Percentiles rank a stretch among this genome's conserved stretches.
phyloP scores from a whole-genome alignment of 2,113 vertebrate genomes.

The Struthio camelus region DNA sequence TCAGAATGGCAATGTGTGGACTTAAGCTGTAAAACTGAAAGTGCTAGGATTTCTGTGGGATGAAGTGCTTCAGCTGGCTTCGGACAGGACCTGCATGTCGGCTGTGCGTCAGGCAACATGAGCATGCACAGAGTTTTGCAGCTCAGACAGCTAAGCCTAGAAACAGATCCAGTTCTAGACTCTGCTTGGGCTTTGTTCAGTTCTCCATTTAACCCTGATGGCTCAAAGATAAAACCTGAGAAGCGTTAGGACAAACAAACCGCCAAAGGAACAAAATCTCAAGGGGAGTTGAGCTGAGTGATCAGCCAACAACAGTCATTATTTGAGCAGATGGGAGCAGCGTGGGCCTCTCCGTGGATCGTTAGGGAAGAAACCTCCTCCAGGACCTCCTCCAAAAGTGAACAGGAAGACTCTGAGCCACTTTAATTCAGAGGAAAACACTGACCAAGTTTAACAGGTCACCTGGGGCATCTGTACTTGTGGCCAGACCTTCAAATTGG shows the following conservation, averaged over 20 bases:
- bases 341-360: neutral
- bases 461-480: neutral
- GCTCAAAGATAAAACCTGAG: neutral
- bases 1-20: neutral
- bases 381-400: neutral
- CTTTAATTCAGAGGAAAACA: neutral
- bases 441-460: neutral
- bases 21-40: neutral
- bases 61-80: neutral
- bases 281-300: neutral
- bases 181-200: neutral
- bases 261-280: neutral
- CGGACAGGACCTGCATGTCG: neutral
- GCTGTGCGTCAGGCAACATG: rapidly evolving
- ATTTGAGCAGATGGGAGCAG: neutral
- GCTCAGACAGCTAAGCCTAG: neutral
- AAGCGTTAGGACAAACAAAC: neutral
- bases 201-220: neutral
- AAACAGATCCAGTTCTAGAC: neutral
- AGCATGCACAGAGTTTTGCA: neutral
- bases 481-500: neutral
- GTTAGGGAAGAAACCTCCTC: neutral
- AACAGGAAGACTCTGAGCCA: neutral
- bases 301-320: neutral
- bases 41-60: neutral